Base-by-base conservation (phyloP, 1,140 invertebrate genomes). In the Calycopis cecrops region DNA sequence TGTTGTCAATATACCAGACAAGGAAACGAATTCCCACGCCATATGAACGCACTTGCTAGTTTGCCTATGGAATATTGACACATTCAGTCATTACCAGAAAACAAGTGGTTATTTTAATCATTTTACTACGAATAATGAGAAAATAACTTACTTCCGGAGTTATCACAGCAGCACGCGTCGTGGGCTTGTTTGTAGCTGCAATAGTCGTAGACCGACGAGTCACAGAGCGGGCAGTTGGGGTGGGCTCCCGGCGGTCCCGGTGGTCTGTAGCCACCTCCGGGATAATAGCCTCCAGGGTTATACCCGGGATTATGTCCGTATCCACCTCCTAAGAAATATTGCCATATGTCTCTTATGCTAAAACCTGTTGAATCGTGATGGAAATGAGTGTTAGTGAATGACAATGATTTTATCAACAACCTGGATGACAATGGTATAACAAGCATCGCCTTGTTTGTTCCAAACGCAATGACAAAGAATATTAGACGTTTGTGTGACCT, bases 201-300 rank as follows among this genome's bases (percentile, higher is more conserved):
- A 64, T 94, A 94, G 59, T 91, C 90, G 73, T 91, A 94, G 0
- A 94, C 92, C 0, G 93, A 94, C 1, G 91, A 91, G 71, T 94
- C 93, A 63, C 93, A 94, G 4, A 92, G 65, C 1, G 93, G 93
- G 67, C 93, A 94, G 14, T 87, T 85, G 0, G 79, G 76, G 42
- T 87, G 81, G 14, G 79, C 81, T 4, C 84, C 84, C 0, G 78
- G 79, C 0, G 79, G 78, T 1, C 82, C 82, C 4, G 63, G 59
- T 2, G 67, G 65, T n/a, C 69, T 58, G 50, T 65, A 57, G 55
- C n/a, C 70, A 16, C 66, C 61, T 0, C 59, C 59, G 8, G 66
- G 67, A 21, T 76, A 71, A 38, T 58, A 55, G 4, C 60, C 60
- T 0, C 65, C 62, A 12, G 71, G 71, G 18, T 72, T 68, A 3